A percentile compares a stretch with the other conserved stretches of the same genome.
These are phyloP conservation scores for Heterochromis multidens DNA, from an alignment of 2,113 vertebrate genomes.

Conservation along the genomic window DNA sequence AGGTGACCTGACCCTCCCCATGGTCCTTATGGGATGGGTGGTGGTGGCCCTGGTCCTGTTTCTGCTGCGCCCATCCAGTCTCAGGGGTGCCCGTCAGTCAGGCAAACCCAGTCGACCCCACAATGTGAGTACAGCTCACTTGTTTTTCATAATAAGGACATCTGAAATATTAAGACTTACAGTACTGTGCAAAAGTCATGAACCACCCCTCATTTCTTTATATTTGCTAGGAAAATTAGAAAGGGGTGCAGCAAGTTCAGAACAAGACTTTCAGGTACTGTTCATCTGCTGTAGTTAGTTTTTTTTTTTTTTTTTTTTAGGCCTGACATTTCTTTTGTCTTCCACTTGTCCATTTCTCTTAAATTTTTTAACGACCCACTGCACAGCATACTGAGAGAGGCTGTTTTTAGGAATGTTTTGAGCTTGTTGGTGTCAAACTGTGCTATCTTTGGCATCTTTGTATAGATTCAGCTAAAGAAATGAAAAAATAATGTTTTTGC, in stretches of 20 bases:
- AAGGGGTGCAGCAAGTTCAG: not conserved
- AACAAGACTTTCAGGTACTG: not conserved
- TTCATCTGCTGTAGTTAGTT: not conserved
- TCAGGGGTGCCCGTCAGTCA: slow-evolving; percentile 78
- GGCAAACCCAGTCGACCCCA: slow-evolving; percentile 83
- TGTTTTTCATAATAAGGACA: not conserved
- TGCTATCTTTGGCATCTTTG: not conserved
- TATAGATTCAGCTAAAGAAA: not conserved
- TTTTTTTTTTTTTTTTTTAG: no score
- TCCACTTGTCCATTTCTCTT: no score
- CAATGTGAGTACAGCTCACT: slow-evolving; percentile 77
- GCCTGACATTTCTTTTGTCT: not conserved
- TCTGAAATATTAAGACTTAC: not conserved
- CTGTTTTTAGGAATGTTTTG: no score
- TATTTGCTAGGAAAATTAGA: not conserved
- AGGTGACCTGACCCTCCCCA: slow-evolving; percentile 81
- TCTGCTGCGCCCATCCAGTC: slow-evolving; percentile 85
- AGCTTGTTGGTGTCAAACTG: no score
- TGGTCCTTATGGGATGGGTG: slow-evolving; percentile 93
- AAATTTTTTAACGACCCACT: no score
- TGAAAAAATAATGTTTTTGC: not conserved
- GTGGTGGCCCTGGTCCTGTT: slow-evolving; percentile 88
- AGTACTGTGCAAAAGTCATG: not conserved
- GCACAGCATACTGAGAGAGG: no score
- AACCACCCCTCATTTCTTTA: not conserved